Percentiles rank a stretch among this genome's conserved stretches.
Conservation (phyloP, 1,140 invertebrate genomes). For the Drosophila lacertosa region DNA sequence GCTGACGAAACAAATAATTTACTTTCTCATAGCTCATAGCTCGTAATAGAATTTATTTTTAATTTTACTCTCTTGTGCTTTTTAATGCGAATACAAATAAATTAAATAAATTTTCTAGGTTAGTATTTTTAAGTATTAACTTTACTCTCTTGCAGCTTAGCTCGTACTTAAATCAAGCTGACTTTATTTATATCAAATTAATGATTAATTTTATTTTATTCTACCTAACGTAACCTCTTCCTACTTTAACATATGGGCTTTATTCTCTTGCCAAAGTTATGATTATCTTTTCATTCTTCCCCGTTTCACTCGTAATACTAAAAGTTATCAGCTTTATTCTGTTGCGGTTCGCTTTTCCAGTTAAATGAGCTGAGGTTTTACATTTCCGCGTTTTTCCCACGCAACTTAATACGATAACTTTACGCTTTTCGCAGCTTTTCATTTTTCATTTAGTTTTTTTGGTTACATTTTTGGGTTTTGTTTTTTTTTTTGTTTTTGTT, state of each 20-base stretch:
- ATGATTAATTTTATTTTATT: too few relatives aligned
- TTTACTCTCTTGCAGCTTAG: not conserved
- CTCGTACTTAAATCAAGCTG: too few relatives aligned
- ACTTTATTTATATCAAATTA: too few relatives aligned
- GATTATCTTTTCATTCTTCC: too few relatives aligned
- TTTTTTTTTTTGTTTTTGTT: not conserved
- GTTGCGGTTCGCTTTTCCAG: not conserved
- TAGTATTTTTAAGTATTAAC: not conserved
- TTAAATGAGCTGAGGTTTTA: not conserved
- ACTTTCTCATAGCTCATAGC: too few relatives aligned
- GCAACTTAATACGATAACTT: slow-evolving; percentile 1
- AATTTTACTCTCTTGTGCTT: too few relatives aligned
- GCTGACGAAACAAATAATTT: too few relatives aligned
- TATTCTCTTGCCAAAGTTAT: not conserved
- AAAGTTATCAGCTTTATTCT: not conserved
- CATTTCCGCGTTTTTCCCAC: not conserved
- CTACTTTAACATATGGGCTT: not conserved
- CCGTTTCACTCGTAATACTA: not conserved
- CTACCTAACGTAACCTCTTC: too few relatives aligned
- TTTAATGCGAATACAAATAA: too few relatives aligned
- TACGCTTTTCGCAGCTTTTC: not conserved
- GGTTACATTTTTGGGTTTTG: slow-evolving; percentile 1
- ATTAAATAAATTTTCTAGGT: too few relatives aligned
- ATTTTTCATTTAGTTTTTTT: slow-evolving; percentile 5
- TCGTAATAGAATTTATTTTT: too few relatives aligned